Evolutionary conservation across 2,888 invertebrate species (phyloP).

Genomic region (Rhamphomyia laevipes): DNA sequence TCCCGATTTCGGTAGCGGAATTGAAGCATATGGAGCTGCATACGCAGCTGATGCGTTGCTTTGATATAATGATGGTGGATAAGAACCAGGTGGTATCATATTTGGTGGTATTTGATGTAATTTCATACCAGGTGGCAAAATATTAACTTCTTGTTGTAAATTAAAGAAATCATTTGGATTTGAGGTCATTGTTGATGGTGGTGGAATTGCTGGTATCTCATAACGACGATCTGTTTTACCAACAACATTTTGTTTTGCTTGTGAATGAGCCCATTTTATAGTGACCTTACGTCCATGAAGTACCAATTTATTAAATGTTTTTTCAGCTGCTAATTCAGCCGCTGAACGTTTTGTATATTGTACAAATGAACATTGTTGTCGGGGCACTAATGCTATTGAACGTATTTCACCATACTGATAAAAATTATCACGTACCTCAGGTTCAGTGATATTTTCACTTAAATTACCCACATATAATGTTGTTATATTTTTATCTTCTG

Average conservation of each 20-base stretch:
- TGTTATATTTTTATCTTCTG: conserved; percentile 92
- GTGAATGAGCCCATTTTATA: conserved; percentile 98
- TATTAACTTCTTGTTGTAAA: conserved; percentile 39
- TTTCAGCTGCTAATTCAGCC: conserved; percentile 89
- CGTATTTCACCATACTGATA: conserved; percentile 98
- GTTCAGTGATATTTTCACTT: conserved; percentile 77
- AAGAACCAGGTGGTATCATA: conserved; percentile 33
- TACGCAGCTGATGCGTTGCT: conserved; percentile 31
- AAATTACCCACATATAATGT: conserved; percentile 96
- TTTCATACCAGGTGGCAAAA: conserved; percentile 37
- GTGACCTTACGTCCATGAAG: conserved; percentile 76
- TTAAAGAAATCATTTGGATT: conserved; percentile 53
- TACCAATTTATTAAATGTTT: conserved; percentile 85
- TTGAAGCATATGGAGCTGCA: conserved; percentile 34
- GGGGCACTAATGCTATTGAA: conserved; percentile 78
- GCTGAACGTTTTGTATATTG: conserved; percentile 85
- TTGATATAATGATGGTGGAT: conserved; percentile 26
- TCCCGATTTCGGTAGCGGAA: conserved; percentile 23
- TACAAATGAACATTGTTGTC: conserved; percentile 94
- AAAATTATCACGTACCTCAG: conserved; percentile 89
- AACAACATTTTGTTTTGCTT: conserved; percentile 53
- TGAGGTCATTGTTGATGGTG: conserved; percentile 48
- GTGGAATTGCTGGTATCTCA: conserved; percentile 68
- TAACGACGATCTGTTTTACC: conserved; percentile 43
- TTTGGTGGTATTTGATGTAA: conserved; percentile 35